Evolutionary conservation across 30 jellyfish, hydroid and myxozoan species (phyloP).

Genomic region (Mastigias papua): DNA sequence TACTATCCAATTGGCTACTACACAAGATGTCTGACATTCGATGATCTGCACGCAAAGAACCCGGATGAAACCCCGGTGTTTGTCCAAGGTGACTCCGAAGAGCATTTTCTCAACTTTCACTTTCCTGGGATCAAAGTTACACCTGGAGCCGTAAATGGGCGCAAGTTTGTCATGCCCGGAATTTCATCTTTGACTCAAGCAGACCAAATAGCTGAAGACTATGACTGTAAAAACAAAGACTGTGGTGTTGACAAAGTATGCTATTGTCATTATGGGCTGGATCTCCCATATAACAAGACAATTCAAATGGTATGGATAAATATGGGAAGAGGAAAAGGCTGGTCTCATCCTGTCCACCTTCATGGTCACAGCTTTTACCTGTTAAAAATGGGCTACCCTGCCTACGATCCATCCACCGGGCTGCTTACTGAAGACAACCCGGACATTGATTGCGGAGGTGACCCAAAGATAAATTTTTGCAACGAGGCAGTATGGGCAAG

Average conservation of each 20-base stretch:
- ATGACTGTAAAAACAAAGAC: conserved; percentile 80
- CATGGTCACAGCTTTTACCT: conserved; percentile 94
- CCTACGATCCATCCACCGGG: conserved; percentile 83
- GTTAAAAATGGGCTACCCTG: conserved; percentile 86
- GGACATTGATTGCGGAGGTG: conserved; percentile 91
- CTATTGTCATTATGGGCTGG: conserved; percentile 78
- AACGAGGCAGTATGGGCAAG: conserved; percentile 85
- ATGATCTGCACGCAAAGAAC: conserved; percentile 73
- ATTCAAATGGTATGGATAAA: conserved; percentile 91
- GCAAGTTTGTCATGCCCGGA: conserved; percentile 87
- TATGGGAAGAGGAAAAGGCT: conserved; percentile 92
- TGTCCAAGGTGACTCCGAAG: conserved; percentile 75
- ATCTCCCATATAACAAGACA: conserved; percentile 80
- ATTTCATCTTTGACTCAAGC: conserved; percentile 88
- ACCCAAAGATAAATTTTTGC: conserved; percentile 75
- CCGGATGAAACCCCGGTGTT: conserved; percentile 74
- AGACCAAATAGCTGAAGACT: conserved; percentile 77
- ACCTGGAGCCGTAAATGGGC: conserved; percentile 96
- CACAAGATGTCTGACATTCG: conserved; percentile 68
- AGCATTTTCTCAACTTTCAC: conserved; percentile 83
- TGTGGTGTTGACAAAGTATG: conserved; percentile 96
- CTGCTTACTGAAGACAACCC: conserved; percentile 74
- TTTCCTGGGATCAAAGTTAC: conserved; percentile 88
- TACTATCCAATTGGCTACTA: conserved; percentile 72
- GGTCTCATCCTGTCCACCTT: conserved; percentile 93